Percentiles rank a stretch among this genome's conserved stretches.
phyloP scores from a whole-genome alignment of 2,888 invertebrate species.

The Ichneumoninae sp. region DNA sequence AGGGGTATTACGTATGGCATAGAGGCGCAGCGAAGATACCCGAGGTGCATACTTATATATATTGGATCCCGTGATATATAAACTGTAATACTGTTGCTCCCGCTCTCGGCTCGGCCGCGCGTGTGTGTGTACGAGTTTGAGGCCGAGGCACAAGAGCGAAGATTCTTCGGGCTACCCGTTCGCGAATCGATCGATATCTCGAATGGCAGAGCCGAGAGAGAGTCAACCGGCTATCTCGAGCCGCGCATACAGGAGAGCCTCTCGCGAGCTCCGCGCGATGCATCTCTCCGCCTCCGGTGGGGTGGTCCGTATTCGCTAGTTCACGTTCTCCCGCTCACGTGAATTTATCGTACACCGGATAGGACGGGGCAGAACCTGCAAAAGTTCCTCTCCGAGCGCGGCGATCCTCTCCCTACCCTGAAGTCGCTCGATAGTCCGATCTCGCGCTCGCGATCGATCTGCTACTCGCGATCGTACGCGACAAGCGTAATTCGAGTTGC shows the following conservation, averaged over 20 bases:
- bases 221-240: conserved; percentile 28
- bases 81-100: conserved; percentile 33
- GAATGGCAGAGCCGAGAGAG: conserved; percentile 5
- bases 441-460: conserved; percentile 71
- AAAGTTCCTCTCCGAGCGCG: not conserved
- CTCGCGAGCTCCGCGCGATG: conserved; percentile 38
- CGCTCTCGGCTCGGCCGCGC: conserved; percentile 25
- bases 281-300: conserved; percentile 55
- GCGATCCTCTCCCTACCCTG: not conserved
- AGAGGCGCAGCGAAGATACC: conserved; percentile 11
- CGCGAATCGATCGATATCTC: conserved; percentile 57
- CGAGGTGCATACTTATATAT: conserved; percentile 12
- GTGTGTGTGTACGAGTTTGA: conserved; percentile 7
- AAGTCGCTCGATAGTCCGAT: conserved; percentile 47
- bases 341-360: conserved; percentile 1
- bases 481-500: conserved; percentile 74
- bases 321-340: conserved; percentile 21
- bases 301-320: conserved; percentile 57
- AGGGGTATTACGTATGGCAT: conserved; percentile 18
- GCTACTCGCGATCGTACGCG: conserved; percentile 62
- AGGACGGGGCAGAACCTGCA: not conserved
- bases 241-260: conserved; percentile 17
- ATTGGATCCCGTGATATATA: conserved; percentile 10
- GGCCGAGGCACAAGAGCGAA: not conserved
- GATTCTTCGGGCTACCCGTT: conserved; percentile 48